Percentiles rank a stretch among this genome's conserved stretches.
phyloP scores from a whole-genome alignment of 2,888 invertebrate genomes.

The Chironomus riparius region DNA sequence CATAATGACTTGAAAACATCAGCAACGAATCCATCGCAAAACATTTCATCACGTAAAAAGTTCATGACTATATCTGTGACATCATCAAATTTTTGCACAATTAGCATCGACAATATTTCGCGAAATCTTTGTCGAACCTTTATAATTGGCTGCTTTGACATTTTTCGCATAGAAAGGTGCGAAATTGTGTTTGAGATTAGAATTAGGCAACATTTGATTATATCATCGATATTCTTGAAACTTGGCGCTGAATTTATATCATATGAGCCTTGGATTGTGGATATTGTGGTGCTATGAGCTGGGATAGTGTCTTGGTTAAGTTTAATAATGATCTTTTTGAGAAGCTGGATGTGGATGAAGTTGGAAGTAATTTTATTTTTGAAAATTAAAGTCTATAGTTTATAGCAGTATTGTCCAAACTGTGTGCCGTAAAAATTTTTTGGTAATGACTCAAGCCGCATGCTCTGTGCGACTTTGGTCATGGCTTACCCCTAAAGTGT shows the following conservation, averaged over 20 bases:
- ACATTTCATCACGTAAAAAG: not conserved
- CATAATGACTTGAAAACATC: constrained; percentile 36
- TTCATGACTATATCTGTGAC: constrained; percentile 37
- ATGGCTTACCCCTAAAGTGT: too few species aligned
- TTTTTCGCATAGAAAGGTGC: too few species aligned
- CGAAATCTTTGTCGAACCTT: not conserved
- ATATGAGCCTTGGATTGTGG: not conserved
- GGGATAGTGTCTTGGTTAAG: too few species aligned
- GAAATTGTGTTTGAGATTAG: not conserved
- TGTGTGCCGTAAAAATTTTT: too few species aligned
- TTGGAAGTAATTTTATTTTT: too few species aligned
- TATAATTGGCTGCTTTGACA: not conserved
- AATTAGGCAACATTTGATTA: not conserved
- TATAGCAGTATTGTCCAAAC: too few species aligned
- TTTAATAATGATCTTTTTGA: too few species aligned
- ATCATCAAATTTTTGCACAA: constrained; percentile 35
- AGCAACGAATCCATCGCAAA: constrained; percentile 39
- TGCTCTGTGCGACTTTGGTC: too few species aligned
- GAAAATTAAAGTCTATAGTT: too few species aligned
- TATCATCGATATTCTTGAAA: not conserved
- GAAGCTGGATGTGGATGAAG: too few species aligned
- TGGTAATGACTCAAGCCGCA: too few species aligned
- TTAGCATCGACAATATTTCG: constrained; percentile 25
- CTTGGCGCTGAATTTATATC: not conserved
- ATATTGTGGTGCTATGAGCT: too few species aligned